Conservation (phyloP, 2,113 vertebrate genomes). For the Amphiprion ocellaris region DNA sequence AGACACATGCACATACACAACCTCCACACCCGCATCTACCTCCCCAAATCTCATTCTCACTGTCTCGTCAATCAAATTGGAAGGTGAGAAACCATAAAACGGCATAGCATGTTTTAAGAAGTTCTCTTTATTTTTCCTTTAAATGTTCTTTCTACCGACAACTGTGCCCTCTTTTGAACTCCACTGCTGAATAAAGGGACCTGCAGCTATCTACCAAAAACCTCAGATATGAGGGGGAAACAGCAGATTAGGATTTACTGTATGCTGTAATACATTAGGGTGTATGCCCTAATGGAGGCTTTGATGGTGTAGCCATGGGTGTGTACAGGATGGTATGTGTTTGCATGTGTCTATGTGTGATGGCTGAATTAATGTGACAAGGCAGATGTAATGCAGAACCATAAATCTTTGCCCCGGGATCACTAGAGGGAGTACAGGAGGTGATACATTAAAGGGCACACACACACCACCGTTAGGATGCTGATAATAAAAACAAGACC, state of each 20-base stretch:
- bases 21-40: slow-evolving; percentile 16
- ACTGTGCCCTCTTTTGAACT: slow-evolving; percentile 1
- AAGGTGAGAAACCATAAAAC: slow-evolving; percentile 42
- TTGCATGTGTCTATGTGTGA: slow-evolving; percentile 70
- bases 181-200: slow-evolving; percentile 29
- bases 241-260: slow-evolving; percentile 60
- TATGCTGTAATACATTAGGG: slow-evolving; percentile 43
- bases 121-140: neutral
- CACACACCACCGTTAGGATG: slow-evolving; percentile 44
- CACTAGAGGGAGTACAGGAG: slow-evolving; percentile 65
- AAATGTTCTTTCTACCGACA: neutral
- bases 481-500: slow-evolving; percentile 77
- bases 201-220: slow-evolving; percentile 52
- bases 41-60: slow-evolving; percentile 40
- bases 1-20: slow-evolving; percentile 24
- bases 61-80: slow-evolving; percentile 48
- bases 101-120: slow-evolving; percentile 12
- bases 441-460: slow-evolving; percentile 68
- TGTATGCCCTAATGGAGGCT: slow-evolving; percentile 53
- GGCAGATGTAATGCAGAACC: slow-evolving; percentile 79
- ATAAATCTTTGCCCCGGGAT: slow-evolving; percentile 82
- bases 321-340: slow-evolving; percentile 30
- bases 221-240: slow-evolving; percentile 43
- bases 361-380: slow-evolving; percentile 82
- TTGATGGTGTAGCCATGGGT: slow-evolving; percentile 50